Evolutionary conservation across 2,888 invertebrate species (phyloP), one percentile per base, ranked within the genome.

Genomic region (Baccha elongata): DNA sequence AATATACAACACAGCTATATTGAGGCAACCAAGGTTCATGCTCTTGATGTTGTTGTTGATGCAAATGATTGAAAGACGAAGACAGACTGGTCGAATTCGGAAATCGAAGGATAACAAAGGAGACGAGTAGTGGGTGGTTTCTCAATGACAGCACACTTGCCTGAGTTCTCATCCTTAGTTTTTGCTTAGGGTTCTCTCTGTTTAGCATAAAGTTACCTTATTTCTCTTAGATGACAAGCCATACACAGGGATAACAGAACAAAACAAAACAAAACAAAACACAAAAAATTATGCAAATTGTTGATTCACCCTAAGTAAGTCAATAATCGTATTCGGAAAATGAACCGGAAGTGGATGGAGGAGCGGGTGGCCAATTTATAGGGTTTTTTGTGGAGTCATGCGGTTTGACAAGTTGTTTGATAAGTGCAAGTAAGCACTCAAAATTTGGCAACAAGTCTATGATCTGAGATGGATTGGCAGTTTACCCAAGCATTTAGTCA

Each of bases 131-230:
- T 50, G 62, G 62, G 72, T 67, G 67, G 62, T 68, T 68, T 78
- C 78, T 78, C 78, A 78, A 83, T 78, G 72, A 67, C 83, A 83
- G 75, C 65, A 72, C 71, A 72, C 71, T 72, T 81, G 76, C 60
- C 46, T 52, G 35, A 26, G 26, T 40, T 75, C 69, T 52, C 64
- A 64, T 29, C 44, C 75, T 53, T n/a, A 15, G 13, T 29, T 69
- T 55, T 69, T 52, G 50, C 26, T 65, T 10, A 15, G 58, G 8
- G 3, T 17, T 7, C 21, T 58, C 15, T 26, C 68, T 78, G 72
- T 68, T 83, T 83, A 83, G 78, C 83, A 83, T 83, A 83, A 83
- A 78, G 72, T 78, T 78, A 67, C 78, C 72, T 50, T 67, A 83
- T 62, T 72, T 74, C 17, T n/a, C 32, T 37, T 44, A 17, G 26